A percentile compares a stretch with the other conserved stretches of the same genome.
Evolutionary conservation across 53 echinoderm and acorn worm genomes (phyloP).

Genomic region (Antedon mediterranea): DNA sequence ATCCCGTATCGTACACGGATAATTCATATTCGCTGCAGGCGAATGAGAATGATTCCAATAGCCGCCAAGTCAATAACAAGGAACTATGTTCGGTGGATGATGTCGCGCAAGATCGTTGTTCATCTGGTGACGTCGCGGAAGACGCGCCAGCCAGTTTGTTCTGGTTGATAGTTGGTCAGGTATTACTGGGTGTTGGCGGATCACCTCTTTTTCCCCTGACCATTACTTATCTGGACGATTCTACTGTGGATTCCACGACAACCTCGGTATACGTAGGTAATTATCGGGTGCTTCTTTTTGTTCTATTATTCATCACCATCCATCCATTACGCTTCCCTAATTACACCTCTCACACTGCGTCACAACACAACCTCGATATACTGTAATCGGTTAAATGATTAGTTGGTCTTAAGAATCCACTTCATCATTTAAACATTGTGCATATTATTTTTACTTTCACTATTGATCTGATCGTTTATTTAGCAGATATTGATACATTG

Average conservation of each 20-base stretch:
- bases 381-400: no score
- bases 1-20: constrained; percentile 15
- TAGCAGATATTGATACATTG: no score
- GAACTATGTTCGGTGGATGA: constrained; percentile 8
- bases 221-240: constrained; percentile 73
- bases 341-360: no score
- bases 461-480: no score
- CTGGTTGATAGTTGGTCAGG: constrained; percentile 67
- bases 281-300: no score
- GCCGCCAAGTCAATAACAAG: background rate
- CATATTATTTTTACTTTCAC: no score
- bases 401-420: no score
- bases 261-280: constrained; percentile 62
- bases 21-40: background rate
- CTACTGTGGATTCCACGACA: constrained; percentile 18
- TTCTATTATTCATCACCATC: no score
- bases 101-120: constrained; percentile 5
- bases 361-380: no score
- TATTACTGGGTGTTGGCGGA: constrained; percentile 14
- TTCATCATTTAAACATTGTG: no score
- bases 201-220: constrained; percentile 36
- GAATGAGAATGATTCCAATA: background rate
- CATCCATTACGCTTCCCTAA: no score
- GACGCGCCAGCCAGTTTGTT: constrained; percentile 35
- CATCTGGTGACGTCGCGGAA: constrained; percentile 29